These are phyloP conservation scores for Drosophila quadrilineata DNA, from an alignment of 1,140 invertebrate species.

Conservation along the genomic window DNA sequence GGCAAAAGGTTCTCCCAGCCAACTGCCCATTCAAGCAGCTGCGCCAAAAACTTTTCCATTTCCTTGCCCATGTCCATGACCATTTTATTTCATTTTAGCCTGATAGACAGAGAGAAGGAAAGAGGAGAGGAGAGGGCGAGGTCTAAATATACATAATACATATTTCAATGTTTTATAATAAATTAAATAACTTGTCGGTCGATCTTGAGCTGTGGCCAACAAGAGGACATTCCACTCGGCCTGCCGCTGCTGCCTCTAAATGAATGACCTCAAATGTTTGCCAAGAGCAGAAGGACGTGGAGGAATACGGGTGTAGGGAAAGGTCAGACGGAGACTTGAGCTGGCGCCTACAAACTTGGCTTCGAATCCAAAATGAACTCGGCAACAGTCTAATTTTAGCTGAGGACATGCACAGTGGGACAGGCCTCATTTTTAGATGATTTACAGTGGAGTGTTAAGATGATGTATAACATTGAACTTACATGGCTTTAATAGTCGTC, in stretches of 20 bases:
- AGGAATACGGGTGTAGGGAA: too few relatives aligned
- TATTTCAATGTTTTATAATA: slow-evolving; percentile 78
- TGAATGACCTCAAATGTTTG: slow-evolving; percentile 37
- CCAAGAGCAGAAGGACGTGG: slow-evolving; percentile 9
- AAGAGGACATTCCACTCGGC: slow-evolving; percentile 34
- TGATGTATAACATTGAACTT: too few relatives aligned
- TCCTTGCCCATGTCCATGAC: slow-evolving; percentile 32
- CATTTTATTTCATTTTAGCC: slow-evolving; percentile 33
- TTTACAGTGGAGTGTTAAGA: too few relatives aligned
- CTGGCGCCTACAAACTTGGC: slow-evolving; percentile 4
- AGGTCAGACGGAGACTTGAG: not conserved
- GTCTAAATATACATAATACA: slow-evolving; percentile 69
- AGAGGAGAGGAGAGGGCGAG: slow-evolving; percentile 8
- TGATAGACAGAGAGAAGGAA: not conserved
- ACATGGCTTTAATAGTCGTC: too few relatives aligned
- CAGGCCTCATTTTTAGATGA: too few relatives aligned
- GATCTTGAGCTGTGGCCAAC: slow-evolving; percentile 42
- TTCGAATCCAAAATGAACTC: slow-evolving; percentile 3
- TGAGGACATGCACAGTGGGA: too few relatives aligned
- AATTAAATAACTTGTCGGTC: slow-evolving; percentile 71
- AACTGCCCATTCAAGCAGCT: slow-evolving; percentile 40
- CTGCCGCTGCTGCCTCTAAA: too few relatives aligned
- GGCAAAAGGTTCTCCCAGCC: slow-evolving; percentile 18
- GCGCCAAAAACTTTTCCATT: slow-evolving; percentile 71
- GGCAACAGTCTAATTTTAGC: slow-evolving; percentile 54